A percentile compares a stretch with the other conserved stretches of the same genome.
Evolutionary conservation across 2,888 invertebrate genomes (phyloP).

Genomic region (Nudaria mundana): DNA sequence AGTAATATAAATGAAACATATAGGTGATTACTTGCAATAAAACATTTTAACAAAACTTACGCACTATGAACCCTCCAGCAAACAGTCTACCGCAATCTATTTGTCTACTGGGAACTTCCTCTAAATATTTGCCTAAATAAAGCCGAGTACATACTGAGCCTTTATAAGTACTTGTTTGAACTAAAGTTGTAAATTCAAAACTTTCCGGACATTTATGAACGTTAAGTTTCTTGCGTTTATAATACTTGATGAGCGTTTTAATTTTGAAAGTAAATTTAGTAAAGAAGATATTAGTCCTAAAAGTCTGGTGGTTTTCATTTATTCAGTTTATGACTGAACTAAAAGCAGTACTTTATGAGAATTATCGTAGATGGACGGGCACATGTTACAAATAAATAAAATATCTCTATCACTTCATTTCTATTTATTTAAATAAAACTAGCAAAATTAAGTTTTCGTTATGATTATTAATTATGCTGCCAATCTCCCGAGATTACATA

Average conservation of each 20-base stretch:
- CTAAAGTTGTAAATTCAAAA: conserved; percentile 42
- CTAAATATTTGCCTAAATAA: conserved; percentile 45
- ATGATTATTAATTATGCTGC: conserved; percentile 14
- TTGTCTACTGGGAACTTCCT: conserved; percentile 1
- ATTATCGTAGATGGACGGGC: too few species aligned
- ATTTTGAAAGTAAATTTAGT: conserved; percentile 23
- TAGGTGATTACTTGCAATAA: not conserved
- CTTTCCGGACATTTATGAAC: conserved; percentile 32
- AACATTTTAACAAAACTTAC: too few species aligned
- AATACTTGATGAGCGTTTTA: conserved; percentile 34
- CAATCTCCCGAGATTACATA: conserved; percentile 16
- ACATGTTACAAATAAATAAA: too few species aligned
- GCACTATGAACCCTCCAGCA: not conserved
- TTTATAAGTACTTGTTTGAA: conserved; percentile 38
- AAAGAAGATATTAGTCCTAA: conserved; percentile 5
- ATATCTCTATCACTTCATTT: too few species aligned
- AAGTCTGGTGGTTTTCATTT: conserved; percentile 2
- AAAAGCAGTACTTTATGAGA: too few species aligned
- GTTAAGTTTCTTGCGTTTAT: conserved; percentile 26
- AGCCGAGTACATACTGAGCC: conserved; percentile 42
- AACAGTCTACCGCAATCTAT: conserved; percentile 6
- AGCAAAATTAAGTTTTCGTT: not conserved
- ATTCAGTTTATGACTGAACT: conserved; percentile 6
- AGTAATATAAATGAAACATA: not conserved
- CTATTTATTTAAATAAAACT: not conserved